These are phyloP conservation scores for Cyclina sinensis DNA, from an alignment of 1,140 invertebrate genomes.

Conservation along the genomic window DNA sequence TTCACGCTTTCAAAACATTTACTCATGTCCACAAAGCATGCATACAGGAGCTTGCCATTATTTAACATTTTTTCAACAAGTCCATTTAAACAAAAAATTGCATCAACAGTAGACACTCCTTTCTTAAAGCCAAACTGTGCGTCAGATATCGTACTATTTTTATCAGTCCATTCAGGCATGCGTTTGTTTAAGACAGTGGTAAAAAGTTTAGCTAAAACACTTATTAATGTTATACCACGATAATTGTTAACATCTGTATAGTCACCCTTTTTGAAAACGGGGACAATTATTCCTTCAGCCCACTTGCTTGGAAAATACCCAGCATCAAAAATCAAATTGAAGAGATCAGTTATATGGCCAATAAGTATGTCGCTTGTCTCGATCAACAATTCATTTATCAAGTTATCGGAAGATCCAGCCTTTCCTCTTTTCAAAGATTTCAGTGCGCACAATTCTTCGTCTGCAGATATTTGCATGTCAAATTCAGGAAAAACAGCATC, in stretches of 20 bases:
- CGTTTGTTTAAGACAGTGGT: neutral
- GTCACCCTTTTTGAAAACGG: no score
- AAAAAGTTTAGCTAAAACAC: constrained; percentile 2
- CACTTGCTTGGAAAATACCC: no score
- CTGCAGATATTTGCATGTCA: neutral
- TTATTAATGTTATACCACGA: constrained; percentile 15
- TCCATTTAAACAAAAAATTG: neutral
- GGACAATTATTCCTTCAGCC: no score
- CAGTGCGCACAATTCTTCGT: neutral
- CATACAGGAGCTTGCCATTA: no score
- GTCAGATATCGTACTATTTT: constrained; percentile 31
- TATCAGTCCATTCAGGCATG: neutral
- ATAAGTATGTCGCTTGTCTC: neutral
- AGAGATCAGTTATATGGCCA: neutral
- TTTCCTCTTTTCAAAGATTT: neutral
- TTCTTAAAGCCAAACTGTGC: no score
- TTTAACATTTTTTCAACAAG: no score
- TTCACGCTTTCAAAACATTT: no score
- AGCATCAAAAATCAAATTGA: no score
- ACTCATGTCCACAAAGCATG: no score
- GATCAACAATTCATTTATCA: neutral
- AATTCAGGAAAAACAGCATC: neutral
- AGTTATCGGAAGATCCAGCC: neutral
- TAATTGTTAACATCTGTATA: neutral
- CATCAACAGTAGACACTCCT: constrained; percentile 1